phyloP scores from a whole-genome alignment of 2,888 invertebrate genomes.

The Ophion obscuratus region DNA sequence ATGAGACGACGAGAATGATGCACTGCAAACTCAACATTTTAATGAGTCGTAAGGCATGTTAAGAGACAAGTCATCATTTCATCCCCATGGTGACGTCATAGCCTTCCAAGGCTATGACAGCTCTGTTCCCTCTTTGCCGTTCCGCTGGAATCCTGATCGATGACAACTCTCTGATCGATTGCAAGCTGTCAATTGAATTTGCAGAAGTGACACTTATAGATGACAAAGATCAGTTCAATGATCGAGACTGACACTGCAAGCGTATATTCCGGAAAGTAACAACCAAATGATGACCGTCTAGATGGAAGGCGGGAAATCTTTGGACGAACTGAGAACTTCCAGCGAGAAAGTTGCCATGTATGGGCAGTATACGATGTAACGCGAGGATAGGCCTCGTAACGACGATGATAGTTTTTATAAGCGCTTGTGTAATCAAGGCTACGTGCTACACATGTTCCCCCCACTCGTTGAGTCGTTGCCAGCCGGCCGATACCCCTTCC shows the following conservation, averaged over 20 bases:
- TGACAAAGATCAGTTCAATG: no score
- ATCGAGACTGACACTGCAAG: no score
- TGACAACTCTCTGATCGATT: no score
- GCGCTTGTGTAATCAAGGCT: conserved; percentile 81
- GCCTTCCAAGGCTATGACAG: no score
- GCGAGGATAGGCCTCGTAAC: conserved; percentile 65
- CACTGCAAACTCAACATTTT: background rate
- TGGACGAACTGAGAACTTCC: background rate
- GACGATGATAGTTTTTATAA: conserved; percentile 82
- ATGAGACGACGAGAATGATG: background rate
- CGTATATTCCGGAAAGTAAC: background rate
- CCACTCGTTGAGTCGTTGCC: conserved; percentile 53
- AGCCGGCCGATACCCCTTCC: conserved; percentile 71
- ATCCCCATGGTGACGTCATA: no score
- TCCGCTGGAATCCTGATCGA: no score
- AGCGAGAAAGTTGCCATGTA: conserved; percentile 5
- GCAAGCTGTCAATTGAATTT: no score
- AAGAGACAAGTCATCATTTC: no score
- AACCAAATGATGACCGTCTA: background rate
- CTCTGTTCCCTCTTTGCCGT: no score
- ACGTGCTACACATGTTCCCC: conserved; percentile 81
- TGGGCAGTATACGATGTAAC: conserved; percentile 38
- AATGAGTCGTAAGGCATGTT: background rate
- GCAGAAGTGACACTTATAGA: no score
- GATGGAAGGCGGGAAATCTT: background rate